A percentile compares a stretch with the other conserved stretches of the same genome.
Conservation (phyloP, 2,113 vertebrate genomes). For the human (Homo sapiens) region DNA sequence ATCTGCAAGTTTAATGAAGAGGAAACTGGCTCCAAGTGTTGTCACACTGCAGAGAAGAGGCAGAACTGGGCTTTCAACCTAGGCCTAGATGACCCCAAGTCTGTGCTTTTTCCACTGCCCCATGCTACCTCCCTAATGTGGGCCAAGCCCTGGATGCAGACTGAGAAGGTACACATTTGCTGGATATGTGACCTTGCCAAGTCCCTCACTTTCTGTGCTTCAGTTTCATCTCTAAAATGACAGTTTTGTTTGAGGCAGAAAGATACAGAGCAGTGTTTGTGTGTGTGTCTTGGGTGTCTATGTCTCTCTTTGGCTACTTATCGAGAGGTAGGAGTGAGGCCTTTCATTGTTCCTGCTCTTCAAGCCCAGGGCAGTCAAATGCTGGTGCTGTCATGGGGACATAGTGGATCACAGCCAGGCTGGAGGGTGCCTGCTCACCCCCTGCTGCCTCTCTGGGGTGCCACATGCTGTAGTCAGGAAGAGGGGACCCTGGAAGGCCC, state of each 20-base stretch:
- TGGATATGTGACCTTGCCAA: not conserved
- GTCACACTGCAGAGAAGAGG: not conserved
- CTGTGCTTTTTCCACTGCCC: not conserved
- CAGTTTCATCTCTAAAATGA: not conserved
- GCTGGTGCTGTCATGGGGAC: not conserved
- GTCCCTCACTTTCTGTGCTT: not conserved
- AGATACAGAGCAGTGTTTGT: not conserved
- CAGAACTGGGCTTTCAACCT: not conserved
- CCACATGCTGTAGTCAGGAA: slow-evolving; percentile 47
- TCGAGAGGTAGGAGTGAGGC: not conserved
- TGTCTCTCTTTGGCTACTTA: not conserved
- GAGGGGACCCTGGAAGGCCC: not conserved
- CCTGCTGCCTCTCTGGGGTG: not conserved
- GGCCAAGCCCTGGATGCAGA: not conserved
- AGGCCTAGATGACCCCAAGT: not conserved
- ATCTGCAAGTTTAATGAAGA: not conserved
- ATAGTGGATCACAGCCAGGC: not conserved
- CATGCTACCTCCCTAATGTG: not conserved
- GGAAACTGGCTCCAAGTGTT: not conserved
- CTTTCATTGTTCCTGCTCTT: not conserved
- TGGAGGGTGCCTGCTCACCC: not conserved
- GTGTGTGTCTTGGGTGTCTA: not conserved
- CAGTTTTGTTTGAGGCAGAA: not conserved
- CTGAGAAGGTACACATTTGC: not conserved
- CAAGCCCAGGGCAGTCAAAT: not conserved